Evolutionary conservation across 2,888 invertebrate genomes (phyloP), one percentile per base, ranked within the genome.

Genomic region (Clistopyga incitator): DNA sequence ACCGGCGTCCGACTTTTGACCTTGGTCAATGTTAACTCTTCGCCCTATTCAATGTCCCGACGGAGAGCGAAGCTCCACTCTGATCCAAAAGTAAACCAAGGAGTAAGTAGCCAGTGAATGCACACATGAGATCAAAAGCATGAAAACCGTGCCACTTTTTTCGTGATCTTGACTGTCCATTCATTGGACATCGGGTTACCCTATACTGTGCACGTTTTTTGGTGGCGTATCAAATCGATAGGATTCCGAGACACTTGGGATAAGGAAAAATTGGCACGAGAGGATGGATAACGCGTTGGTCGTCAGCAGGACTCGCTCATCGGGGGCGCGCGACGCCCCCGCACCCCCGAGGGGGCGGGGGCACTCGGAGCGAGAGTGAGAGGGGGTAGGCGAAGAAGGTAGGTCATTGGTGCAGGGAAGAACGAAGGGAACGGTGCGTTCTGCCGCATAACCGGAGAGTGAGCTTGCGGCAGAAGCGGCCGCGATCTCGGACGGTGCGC

Each of bases 361-460:
- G 4, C 13, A 13, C 34, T 34, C 20, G 54, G 71, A 42, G 34
- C 56, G 52, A 77, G 20, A 0, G 54, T 34, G 25, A 52, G n/a
- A 45, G 59, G 78, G 50, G 78, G 78, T 78, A 38, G 70, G 52
- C 71, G 61, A 23, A 52, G 59, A 54, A 50, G 70, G 77, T 78
- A 61, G 56, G 45, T 59, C 68, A 78, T 78, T 70, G 77, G 77
- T 50, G 77, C 59, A 78, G 34, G 38, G 54, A 20, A 20, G 71
- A 78, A 59, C 56, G 67, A 50, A 70, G 68, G 75, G 59, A 47
- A 59, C 59, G 50, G 29, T 80, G 83, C 78, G 72, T 86, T 86
- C 85, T 88, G 87, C 88, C 88, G 89, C 88, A 89, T 89, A 89
- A 87, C 82, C 83, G 85, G 77, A 84, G 59, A 72, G 64, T 81